Percentiles rank a stretch among this genome's conserved stretches.
Evolutionary conservation across 1,140 invertebrate genomes (phyloP).

Genomic region (Drosophila rufa): DNA sequence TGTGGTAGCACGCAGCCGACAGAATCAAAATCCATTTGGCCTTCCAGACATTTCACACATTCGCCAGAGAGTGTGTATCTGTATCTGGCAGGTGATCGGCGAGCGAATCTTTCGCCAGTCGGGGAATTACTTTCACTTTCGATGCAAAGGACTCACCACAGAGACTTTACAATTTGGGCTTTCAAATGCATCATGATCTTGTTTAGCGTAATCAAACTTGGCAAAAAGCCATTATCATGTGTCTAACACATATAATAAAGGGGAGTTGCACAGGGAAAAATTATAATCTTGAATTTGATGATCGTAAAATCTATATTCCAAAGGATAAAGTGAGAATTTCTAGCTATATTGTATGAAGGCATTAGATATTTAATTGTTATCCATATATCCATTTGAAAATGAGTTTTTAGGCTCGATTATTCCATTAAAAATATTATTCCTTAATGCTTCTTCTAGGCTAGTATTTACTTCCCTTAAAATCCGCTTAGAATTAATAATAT

Average conservation of each 20-base stretch:
- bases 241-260: constrained; percentile 43
- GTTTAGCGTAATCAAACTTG: constrained; percentile 73
- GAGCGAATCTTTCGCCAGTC: constrained; percentile 46
- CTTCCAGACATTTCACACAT: constrained; percentile 65
- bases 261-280: constrained; percentile 34
- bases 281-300: background rate
- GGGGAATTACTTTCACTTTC: constrained; percentile 72
- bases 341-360: background rate
- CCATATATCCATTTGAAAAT: too few relatives aligned
- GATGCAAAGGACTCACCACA: constrained; percentile 65
- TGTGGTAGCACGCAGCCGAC: constrained; percentile 46
- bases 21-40: constrained; percentile 50
- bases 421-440: too few relatives aligned
- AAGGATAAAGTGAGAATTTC: background rate
- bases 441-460: background rate
- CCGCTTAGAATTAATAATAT: too few relatives aligned
- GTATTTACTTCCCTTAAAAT: background rate
- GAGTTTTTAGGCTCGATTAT: too few relatives aligned
- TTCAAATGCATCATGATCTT: constrained; percentile 82
- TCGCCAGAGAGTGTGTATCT: constrained; percentile 25
- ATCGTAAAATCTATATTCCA: background rate
- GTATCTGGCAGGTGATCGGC: constrained; percentile 64
- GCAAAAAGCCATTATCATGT: constrained; percentile 73
- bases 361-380: too few relatives aligned
- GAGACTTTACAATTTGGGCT: constrained; percentile 65